Evolutionary conservation across 2,888 invertebrate genomes (phyloP).

Genomic region (Anthophora plumipes): DNA sequence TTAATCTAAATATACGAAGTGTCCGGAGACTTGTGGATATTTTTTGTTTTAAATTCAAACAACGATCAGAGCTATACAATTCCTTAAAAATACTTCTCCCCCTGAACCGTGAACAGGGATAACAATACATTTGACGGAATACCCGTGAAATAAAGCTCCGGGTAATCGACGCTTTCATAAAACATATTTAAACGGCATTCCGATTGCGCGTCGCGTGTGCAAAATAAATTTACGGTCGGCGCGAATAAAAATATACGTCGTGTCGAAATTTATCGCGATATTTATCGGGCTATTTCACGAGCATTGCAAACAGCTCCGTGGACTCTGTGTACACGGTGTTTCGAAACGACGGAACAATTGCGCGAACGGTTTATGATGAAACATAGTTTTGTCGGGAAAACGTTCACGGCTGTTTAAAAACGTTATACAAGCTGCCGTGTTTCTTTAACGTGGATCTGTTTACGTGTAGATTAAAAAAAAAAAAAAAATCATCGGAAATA

Average conservation of each 20-base stretch:
- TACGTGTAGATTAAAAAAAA: too few species aligned
- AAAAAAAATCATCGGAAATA: too few species aligned
- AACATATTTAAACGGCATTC: slow-evolving; percentile 57
- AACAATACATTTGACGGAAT: neutral
- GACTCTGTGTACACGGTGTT: slow-evolving; percentile 15
- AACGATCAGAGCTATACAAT: neutral
- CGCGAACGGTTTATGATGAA: too few species aligned
- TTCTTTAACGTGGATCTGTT: neutral
- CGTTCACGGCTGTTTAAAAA: neutral
- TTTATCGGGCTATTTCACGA: slow-evolving; percentile 57
- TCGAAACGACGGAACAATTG: neutral
- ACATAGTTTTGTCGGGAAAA: neutral
- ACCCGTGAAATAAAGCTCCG: slow-evolving; percentile 30
- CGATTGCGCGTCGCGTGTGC: slow-evolving; percentile 35
- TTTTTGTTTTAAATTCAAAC: too few species aligned
- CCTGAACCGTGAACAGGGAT: neutral
- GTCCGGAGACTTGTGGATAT: too few species aligned
- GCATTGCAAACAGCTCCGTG: slow-evolving; percentile 10
- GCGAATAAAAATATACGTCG: slow-evolving; percentile 60
- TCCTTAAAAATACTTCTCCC: neutral
- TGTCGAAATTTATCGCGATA: slow-evolving; percentile 62
- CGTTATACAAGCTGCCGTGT: neutral
- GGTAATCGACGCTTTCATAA: slow-evolving; percentile 51
- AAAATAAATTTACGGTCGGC: slow-evolving; percentile 61
- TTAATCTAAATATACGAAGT: too few species aligned